phyloP scores from a whole-genome alignment of 1,140 invertebrate genomes.

The Drosophila sp. region DNA sequence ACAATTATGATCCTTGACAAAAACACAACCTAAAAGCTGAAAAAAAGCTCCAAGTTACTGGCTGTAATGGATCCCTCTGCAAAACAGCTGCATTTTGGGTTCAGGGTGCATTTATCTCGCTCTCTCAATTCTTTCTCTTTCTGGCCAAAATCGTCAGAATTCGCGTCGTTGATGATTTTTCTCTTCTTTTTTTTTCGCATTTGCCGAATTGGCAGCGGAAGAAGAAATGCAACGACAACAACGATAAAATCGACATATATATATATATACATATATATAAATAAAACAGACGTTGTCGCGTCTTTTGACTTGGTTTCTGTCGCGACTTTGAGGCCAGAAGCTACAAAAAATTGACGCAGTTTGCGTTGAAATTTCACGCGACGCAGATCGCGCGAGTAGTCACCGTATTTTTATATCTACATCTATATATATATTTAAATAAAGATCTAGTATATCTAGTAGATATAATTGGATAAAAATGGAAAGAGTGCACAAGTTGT shows the following conservation, averaged over 20 bases:
- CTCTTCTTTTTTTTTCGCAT: neutral
- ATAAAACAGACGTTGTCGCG: slow-evolving; percentile 32
- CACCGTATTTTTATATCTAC: slow-evolving; percentile 7
- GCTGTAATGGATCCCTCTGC: neutral
- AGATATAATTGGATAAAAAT: neutral
- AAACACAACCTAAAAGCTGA: neutral
- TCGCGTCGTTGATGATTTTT: neutral
- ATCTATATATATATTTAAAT: slow-evolving; percentile 12
- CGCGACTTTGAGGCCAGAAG: slow-evolving; percentile 57
- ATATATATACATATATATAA: slow-evolving; percentile 4
- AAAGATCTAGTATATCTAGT: slow-evolving; percentile 10
- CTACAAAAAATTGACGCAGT: slow-evolving; percentile 67
- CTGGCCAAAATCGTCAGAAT: neutral
- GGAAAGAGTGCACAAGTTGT: too few relatives aligned
- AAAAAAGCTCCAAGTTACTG: neutral
- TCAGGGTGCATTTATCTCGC: neutral
- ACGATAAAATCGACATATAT: neutral
- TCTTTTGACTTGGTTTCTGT: slow-evolving; percentile 14
- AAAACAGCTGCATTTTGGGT: neutral
- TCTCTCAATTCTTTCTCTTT: neutral
- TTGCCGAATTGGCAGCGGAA: slow-evolving; percentile 29
- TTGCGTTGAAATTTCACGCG: slow-evolving; percentile 73
- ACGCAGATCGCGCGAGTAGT: slow-evolving; percentile 61
- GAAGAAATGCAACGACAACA: slow-evolving; percentile 25
- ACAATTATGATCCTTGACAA: too few relatives aligned